Percentiles rank a stretch among this genome's conserved stretches.
Evolutionary conservation across 2,113 vertebrate genomes (phyloP).

Genomic region (Callaeas wilsoni): DNA sequence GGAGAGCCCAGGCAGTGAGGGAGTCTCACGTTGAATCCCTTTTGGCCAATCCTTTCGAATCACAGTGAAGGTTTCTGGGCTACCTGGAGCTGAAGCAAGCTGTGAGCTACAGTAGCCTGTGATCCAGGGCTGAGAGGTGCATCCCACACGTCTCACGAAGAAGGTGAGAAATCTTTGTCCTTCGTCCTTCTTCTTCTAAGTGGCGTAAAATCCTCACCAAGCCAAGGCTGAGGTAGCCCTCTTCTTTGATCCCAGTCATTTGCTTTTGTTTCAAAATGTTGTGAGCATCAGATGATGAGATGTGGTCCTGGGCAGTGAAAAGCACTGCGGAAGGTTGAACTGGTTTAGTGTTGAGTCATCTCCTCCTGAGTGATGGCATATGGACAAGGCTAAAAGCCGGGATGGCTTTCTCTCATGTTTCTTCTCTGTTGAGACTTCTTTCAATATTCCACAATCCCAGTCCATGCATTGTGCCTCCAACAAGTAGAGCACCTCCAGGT

Average conservation of each 20-base stretch:
- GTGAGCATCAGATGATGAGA: neutral
- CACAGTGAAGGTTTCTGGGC: neutral
- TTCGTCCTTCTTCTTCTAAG: neutral
- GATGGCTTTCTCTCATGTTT: neutral
- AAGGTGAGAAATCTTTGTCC: neutral
- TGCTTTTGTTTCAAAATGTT: neutral
- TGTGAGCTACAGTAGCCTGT: neutral
- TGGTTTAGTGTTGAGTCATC: neutral
- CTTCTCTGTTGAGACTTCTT: neutral
- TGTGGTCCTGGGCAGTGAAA: neutral
- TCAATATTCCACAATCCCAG: neutral
- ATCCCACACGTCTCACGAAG: neutral
- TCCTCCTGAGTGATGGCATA: neutral
- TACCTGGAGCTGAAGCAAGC: neutral
- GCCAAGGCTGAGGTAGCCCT: neutral
- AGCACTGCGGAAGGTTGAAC: neutral
- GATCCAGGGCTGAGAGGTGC: neutral
- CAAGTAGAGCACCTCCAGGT: neutral
- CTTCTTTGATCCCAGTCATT: neutral
- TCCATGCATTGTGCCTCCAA: rapidly evolving
- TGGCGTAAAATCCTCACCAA: neutral
- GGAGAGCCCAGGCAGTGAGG: neutral
- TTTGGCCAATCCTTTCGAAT: neutral
- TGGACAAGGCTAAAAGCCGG: neutral
- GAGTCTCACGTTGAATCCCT: neutral